Base-by-base conservation (phyloP, 2,113 vertebrate species). In the Carassius gibelio region DNA sequence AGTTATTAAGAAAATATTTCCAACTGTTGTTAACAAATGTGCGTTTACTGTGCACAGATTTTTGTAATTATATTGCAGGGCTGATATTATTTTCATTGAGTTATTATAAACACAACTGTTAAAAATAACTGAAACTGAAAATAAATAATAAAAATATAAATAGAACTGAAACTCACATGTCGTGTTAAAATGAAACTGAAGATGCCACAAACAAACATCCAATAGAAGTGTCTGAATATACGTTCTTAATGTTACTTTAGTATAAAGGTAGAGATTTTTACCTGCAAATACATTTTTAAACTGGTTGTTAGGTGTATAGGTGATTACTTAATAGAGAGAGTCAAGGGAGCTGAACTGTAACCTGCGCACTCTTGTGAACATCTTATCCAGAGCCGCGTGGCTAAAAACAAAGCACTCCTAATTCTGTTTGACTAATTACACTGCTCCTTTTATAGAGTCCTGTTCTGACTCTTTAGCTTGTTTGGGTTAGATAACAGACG, bases 361-460 rank as follows among this genome's bases (percentile, higher is more conserved):
- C 50, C 42, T 48, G 72, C n/a, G 71, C 11, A 11, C 42, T 48
- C n/a, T 1, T 8, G 72, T 7, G 10, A 26, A 34, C 23, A 55
- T 69, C 64, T 11, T 10, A 82, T 38, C 23, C 50, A 55, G 9
- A 50, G 48, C 26, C 8, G 9, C 52, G 9, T 52, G 15, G 26
- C 4, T 48, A 26, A 19, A 11, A 26, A 52, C 68, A 59, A 83
- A 85, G 48, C 66, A 57, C 66, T 30, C 6, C 3, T 30, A 34
- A 64, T 64, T n/a, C 8, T 13, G 36, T 75, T 82, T 42, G 15
- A 68, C 36, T 74, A 23, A 50, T 75, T 81, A 62, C 34, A 38
- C 26, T 52, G 19, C n/a, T 34, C 66, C 52, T 69, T 57, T 11
- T 76, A 2, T 36, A 48, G 15, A 61, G 21, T 75, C 50, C 42